Base-by-base conservation (phyloP, 2,797 vertebrate genomes). In the Hippoglossus hippoglossus region DNA sequence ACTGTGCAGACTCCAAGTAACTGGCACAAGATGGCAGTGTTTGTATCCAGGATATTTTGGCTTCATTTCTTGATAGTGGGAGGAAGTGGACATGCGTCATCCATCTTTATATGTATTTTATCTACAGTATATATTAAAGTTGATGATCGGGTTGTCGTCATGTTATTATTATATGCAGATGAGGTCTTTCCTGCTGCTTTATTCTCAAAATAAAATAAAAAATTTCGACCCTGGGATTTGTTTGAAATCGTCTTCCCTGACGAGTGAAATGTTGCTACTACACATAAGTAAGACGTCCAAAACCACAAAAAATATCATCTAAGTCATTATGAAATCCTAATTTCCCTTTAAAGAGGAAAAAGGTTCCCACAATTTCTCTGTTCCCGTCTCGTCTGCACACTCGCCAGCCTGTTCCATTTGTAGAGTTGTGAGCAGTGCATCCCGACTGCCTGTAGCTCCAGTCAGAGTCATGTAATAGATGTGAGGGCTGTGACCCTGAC, bases 401-500 rank as follows among this genome's bases (percentile, higher is more conserved):
- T 57, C 68, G 28, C 22, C 61, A 69, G 60, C 51, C 46, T 67
- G 47, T 76, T 82, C 49, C 62, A 73, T 57, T 60, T 73, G 66
- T 49, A 11, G 26, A 69, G 31, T 56, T 72, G 69, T 72, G 65
- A 80, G 75, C 61, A 34, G 74, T 76, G 71, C 73, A 86, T 88
- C 80, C 75, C 67, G 79, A 64, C 83, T 75, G 73, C 80, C 63
- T 57, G 79, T 67, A 75, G 77, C 79, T 81, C 28, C 72, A 84
- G 89, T 83, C 78, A 84, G 77, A 63, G 65, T 66, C 21, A 63
- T 70, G 77, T 90, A 88, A 89, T 90, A 81, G 88, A 93, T 86
- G 86, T 85, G 84, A 87, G 81, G 84, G 85, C 85, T 75, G 76
- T 81, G 89, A 91, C 87, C 91, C 90, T 75, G 85, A 69, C 86